Conservation (phyloP, 1,140 invertebrate genomes). For the Ericerus pela region DNA sequence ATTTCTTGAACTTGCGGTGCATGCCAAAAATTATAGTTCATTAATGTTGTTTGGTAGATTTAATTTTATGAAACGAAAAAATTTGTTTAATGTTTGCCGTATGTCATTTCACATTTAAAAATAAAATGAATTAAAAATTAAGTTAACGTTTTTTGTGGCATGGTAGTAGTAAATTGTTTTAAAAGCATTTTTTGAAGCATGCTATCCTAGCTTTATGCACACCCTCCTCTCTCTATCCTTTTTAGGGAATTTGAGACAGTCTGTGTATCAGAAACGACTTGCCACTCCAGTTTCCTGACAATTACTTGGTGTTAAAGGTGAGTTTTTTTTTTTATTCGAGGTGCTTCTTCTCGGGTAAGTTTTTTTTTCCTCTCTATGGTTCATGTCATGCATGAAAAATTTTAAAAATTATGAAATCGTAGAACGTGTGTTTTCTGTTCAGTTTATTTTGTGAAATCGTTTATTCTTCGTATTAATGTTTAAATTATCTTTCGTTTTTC, state of each 20-base stretch:
- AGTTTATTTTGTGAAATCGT: slow-evolving; percentile 9
- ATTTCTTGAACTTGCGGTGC: too few relatives aligned
- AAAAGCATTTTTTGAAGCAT: slow-evolving; percentile 11
- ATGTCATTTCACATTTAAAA: too few relatives aligned
- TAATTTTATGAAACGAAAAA: neutral
- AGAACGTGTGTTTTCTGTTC: slow-evolving; percentile 3
- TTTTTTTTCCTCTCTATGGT: neutral
- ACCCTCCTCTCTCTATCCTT: slow-evolving; percentile 13
- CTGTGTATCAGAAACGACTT: slow-evolving; percentile 7
- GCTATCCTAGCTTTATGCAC: slow-evolving; percentile 10
- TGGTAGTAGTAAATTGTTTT: slow-evolving; percentile 17
- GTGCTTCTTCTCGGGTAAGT: neutral
- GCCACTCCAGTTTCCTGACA: slow-evolving; percentile 8
- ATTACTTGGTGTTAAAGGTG: slow-evolving; percentile 9
- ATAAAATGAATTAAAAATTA: too few relatives aligned
- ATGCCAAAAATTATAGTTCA: too few relatives aligned
- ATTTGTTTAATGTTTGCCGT: neutral
- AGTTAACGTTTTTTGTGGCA: slow-evolving; percentile 7
- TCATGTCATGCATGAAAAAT: neutral
- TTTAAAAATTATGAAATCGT: neutral
- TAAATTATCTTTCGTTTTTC: neutral
- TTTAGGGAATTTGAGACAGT: slow-evolving; percentile 8
- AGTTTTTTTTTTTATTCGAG: neutral
- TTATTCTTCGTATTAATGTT: neutral
- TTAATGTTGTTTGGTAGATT: neutral